phyloP scores from a whole-genome alignment of 2,888 invertebrate genomes.

The Scrobipalpa costella region DNA sequence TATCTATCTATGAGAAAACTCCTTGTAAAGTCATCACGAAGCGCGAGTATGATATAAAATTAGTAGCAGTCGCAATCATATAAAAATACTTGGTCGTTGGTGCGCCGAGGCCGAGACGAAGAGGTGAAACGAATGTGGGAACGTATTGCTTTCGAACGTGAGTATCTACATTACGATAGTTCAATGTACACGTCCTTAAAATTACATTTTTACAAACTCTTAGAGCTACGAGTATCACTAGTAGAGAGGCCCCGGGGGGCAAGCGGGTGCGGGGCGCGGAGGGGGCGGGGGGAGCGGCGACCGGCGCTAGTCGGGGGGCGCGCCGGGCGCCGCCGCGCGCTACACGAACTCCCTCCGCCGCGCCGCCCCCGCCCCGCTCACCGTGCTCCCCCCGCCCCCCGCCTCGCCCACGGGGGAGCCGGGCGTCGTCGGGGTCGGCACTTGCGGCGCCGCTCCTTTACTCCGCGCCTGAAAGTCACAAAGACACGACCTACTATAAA shows the following conservation, averaged over 20 bases:
- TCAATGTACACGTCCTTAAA: slow-evolving; percentile 18
- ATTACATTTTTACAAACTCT: slow-evolving; percentile 27
- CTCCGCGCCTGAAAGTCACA: slow-evolving; percentile 57
- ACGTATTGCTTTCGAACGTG: slow-evolving; percentile 21
- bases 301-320: slow-evolving; percentile 40
- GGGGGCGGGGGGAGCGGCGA: slow-evolving; percentile 27
- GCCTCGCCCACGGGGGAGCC: slow-evolving; percentile 32
- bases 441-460: slow-evolving; percentile 66
- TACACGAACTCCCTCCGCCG: slow-evolving; percentile 56
- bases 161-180: slow-evolving; percentile 18
- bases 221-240: slow-evolving; percentile 21
- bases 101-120: slow-evolving; percentile 33
- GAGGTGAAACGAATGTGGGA: slow-evolving; percentile 32
- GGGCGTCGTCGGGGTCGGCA: slow-evolving; percentile 61
- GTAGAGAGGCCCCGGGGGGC: neutral
- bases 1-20: slow-evolving; percentile 18
- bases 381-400: slow-evolving; percentile 34
- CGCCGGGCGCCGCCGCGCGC: slow-evolving; percentile 57
- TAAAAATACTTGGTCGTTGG: slow-evolving; percentile 55
- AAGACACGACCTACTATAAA: no score
- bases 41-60: slow-evolving; percentile 36
- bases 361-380: slow-evolving; percentile 42
- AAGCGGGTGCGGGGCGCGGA: slow-evolving; percentile 30
- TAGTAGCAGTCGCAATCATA: slow-evolving; percentile 25
- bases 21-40: slow-evolving; percentile 36